A percentile compares a stretch with the other conserved stretches of the same genome.
phyloP scores from a whole-genome alignment of 2,113 vertebrate species.

The Candoia aspera region DNA sequence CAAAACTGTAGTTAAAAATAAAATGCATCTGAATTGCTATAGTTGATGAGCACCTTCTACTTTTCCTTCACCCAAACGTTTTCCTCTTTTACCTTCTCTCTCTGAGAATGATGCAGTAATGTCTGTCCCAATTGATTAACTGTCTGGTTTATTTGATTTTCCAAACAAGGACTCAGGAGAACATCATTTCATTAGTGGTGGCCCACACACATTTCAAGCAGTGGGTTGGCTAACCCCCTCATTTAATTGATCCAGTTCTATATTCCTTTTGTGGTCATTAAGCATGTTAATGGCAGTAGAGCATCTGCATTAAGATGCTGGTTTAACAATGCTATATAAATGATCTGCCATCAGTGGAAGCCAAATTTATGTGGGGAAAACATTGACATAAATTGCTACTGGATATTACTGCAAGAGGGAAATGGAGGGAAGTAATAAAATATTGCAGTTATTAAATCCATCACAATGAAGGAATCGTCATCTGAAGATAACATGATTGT shows the following conservation, averaged over 20 bases:
- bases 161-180: conserved; percentile 54
- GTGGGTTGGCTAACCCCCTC: conserved; percentile 51
- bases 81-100: not conserved
- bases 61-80: conserved; percentile 7
- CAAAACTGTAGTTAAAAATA: conserved; percentile 17
- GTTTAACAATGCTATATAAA: conserved; percentile 61
- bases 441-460: conserved; percentile 67
- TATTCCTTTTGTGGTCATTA: conserved; percentile 63
- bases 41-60: conserved; percentile 8
- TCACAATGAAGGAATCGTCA: conserved; percentile 65
- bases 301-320: conserved; percentile 55
- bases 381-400: conserved; percentile 49
- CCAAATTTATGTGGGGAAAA: conserved; percentile 52
- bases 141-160: conserved; percentile 62
- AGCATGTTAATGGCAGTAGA: conserved; percentile 56
- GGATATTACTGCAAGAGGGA: conserved; percentile 57
- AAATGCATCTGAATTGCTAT: not conserved
- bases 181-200: conserved; percentile 64
- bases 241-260: conserved; percentile 65
- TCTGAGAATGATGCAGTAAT: conserved; percentile 29
- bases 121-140: conserved; percentile 70
- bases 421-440: conserved; percentile 66
- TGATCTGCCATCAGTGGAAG: conserved; percentile 56
- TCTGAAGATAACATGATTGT: conserved; percentile 64
- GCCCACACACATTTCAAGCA: conserved; percentile 60